A percentile compares a stretch with the other conserved stretches of the same genome.
These are phyloP conservation scores for Globia sparganii DNA, from an alignment of 2,888 invertebrate species.

Conservation along the genomic window DNA sequence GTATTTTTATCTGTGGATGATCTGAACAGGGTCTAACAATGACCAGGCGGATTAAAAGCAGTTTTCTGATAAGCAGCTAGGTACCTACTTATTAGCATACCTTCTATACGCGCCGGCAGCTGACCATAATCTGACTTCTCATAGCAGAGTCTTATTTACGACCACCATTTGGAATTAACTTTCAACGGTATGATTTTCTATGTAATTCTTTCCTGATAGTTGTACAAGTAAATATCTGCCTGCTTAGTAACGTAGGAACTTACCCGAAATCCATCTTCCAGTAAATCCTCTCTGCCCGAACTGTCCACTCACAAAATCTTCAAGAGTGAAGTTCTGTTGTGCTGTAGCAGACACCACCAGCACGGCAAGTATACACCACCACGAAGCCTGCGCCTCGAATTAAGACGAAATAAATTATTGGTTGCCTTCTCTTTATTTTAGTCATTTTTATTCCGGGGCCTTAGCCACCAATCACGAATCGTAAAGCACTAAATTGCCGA, in stretches of 20 bases:
- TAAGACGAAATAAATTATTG: background rate
- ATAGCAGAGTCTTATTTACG: background rate
- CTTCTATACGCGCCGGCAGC: background rate
- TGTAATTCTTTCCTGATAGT: background rate
- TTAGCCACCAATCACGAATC: background rate
- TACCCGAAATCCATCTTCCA: constrained; percentile 92
- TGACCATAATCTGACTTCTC: background rate
- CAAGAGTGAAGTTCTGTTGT: constrained; percentile 83
- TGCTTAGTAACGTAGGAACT: constrained; percentile 26
- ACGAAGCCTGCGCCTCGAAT: constrained; percentile 68
- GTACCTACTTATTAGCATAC: background rate
- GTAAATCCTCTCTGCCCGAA: constrained; percentile 88
- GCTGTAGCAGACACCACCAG: constrained; percentile 76
- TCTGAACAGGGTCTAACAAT: background rate
- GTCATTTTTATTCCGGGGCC: background rate
- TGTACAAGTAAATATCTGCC: background rate
- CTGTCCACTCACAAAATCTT: constrained; percentile 82
- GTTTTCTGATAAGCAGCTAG: background rate
- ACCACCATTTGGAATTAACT: background rate
- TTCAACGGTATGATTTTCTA: background rate
- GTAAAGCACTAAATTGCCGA: constrained; percentile 8
- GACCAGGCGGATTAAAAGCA: background rate
- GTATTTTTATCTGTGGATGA: background rate
- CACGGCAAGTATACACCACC: constrained; percentile 74
- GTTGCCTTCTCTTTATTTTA: background rate